A percentile compares a stretch with the other conserved stretches of the same genome.
phyloP scores from a whole-genome alignment of 2,113 vertebrate species.

The Excalfactoria chinensis region DNA sequence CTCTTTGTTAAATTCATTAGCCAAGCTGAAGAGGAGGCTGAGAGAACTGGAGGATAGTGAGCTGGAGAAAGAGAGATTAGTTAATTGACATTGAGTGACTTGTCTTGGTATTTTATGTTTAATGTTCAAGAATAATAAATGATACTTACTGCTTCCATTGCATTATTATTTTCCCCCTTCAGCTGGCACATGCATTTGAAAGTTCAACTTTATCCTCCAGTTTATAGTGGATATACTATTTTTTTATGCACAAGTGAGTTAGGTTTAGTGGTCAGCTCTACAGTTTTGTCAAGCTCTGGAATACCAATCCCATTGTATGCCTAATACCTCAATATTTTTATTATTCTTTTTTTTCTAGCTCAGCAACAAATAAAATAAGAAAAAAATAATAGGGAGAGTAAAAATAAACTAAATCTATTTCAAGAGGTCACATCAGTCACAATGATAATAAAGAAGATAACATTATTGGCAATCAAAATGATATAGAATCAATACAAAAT shows the following conservation, averaged over 20 bases:
- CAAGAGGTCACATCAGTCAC: not conserved
- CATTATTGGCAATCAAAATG: not conserved
- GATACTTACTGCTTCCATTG: not conserved
- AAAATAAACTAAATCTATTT: not conserved
- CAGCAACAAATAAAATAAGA: not conserved
- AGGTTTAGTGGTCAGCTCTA: not conserved
- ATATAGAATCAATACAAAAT: slow-evolving; percentile 25
- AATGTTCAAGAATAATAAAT: not conserved
- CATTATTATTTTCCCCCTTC: not conserved
- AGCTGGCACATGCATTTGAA: not conserved
- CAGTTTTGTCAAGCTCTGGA: not conserved
- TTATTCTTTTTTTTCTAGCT: not conserved
- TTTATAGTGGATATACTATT: not conserved
- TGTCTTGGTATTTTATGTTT: not conserved
- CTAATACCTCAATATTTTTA: not conserved
- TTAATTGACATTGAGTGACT: not conserved
- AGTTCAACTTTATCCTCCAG: not conserved
- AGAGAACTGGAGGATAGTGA: not conserved
- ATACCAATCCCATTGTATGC: not conserved
- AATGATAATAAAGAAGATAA: not conserved
- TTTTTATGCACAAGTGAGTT: not conserved
- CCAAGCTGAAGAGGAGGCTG: not conserved
- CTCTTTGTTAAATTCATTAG: not conserved
- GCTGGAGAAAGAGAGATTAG: not conserved
- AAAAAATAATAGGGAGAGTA: not conserved